Percentiles rank a stretch among this genome's conserved stretches.
Evolutionary conservation across 2,113 vertebrate genomes (phyloP).

Genomic region (Dicaeum eximium): DNA sequence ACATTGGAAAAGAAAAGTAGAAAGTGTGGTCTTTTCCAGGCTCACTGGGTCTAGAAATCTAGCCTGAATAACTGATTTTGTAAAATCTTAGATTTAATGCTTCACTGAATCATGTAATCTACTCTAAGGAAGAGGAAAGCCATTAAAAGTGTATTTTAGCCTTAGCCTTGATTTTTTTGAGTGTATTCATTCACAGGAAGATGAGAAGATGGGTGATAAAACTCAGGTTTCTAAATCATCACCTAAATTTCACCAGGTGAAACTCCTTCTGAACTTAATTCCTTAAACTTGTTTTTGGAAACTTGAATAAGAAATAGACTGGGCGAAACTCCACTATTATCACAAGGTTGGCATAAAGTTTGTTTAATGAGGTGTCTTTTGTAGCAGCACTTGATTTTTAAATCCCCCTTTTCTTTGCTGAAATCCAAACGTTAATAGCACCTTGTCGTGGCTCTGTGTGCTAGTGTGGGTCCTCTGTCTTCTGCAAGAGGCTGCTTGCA

Average conservation of each 20-base stretch:
- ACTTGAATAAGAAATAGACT: constrained; percentile 22
- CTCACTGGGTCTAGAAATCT: not conserved
- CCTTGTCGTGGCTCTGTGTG: constrained; percentile 21
- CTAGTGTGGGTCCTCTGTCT: not conserved
- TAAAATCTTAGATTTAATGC: not conserved
- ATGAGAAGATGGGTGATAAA: not conserved
- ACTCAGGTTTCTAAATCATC: constrained; percentile 12
- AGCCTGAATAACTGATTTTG: not conserved
- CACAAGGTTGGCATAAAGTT: constrained; percentile 41
- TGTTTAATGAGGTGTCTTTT: constrained; percentile 55
- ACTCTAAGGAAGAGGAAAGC: not conserved
- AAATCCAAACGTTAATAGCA: constrained; percentile 47
- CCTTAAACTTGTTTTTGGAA: constrained; percentile 24
- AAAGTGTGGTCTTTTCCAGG: not conserved
- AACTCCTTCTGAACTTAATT: constrained; percentile 33
- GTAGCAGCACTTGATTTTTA: constrained; percentile 47
- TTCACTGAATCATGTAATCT: not conserved
- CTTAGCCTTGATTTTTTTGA: not conserved
- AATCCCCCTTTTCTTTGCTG: constrained; percentile 63
- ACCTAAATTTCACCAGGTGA: not conserved
- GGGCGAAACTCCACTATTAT: constrained; percentile 13
- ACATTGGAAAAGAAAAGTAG: not conserved
- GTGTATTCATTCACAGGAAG: not conserved
- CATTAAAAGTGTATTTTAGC: not conserved
- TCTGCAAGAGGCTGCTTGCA: constrained; percentile 32